Evolutionary conservation across 1,140 invertebrate genomes (phyloP).

Genomic region (Lepeophtheirus salmonis): DNA sequence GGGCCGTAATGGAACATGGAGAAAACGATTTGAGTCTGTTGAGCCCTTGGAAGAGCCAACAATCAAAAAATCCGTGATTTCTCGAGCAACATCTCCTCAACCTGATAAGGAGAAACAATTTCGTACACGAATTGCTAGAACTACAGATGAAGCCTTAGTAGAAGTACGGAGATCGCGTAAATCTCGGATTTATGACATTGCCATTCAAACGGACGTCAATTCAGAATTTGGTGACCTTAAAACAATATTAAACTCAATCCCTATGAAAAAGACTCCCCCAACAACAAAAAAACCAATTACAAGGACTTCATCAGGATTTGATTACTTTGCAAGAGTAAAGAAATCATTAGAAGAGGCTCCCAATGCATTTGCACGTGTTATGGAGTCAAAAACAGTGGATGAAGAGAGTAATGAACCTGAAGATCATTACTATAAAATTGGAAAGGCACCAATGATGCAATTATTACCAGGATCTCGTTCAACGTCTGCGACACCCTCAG

Average conservation of each 20-base stretch:
- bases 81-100: slow-evolving; percentile 1
- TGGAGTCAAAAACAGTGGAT: background rate
- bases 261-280: background rate
- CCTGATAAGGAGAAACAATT: background rate
- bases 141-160: background rate
- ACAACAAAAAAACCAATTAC: background rate
- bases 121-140: slow-evolving; percentile 3
- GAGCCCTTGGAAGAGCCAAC: background rate
- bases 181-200: slow-evolving; percentile 1
- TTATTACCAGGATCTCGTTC: background rate
- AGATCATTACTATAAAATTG: slow-evolving; percentile 4
- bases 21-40: background rate
- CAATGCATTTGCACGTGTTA: background rate
- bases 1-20: background rate
- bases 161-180: background rate
- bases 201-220: slow-evolving; percentile 1
- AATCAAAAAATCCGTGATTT: slow-evolving; percentile 1
- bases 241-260: background rate
- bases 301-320: background rate
- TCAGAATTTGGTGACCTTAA: slow-evolving; percentile 2
- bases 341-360: background rate
- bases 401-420: background rate
- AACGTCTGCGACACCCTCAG: background rate
- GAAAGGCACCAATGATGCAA: slow-evolving; percentile 12
- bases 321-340: slow-evolving; percentile 10